A percentile compares a stretch with the other conserved stretches of the same genome.
Evolutionary conservation across 92 coral and sea anemone species (phyloP).

Genomic region (Epizoanthus scotinus): DNA sequence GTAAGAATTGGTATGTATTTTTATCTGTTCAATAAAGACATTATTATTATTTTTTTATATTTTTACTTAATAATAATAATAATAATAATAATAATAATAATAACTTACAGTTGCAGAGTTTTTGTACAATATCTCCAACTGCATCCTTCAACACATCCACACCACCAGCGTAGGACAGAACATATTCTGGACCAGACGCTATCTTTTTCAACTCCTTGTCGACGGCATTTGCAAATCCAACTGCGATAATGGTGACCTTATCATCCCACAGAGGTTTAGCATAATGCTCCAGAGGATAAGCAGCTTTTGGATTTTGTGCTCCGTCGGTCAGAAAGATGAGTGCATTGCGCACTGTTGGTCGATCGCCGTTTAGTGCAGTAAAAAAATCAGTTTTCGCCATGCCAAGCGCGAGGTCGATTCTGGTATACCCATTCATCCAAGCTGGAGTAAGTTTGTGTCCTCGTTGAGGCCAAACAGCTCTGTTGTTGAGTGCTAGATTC

Average conservation of each 20-base stretch:
- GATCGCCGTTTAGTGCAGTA: constrained; percentile 2
- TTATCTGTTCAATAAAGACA: too few species aligned
- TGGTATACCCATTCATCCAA: constrained; percentile 18
- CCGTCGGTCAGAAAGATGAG: constrained; percentile 34
- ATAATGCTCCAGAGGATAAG: background rate
- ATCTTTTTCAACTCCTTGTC: background rate
- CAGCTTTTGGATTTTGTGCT: background rate
- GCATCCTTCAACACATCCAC: constrained; percentile 19
- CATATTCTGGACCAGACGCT: background rate
- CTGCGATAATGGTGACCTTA: background rate
- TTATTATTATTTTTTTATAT: too few species aligned
- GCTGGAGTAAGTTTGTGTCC: background rate
- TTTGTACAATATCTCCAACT: constrained; percentile 8
- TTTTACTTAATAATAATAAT: background rate
- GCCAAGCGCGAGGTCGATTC: background rate
- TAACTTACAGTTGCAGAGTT: constrained; percentile 35
- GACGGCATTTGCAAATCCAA: constrained; percentile 4
- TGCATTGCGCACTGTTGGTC: constrained; percentile 16
- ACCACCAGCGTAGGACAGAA: constrained; percentile 10
- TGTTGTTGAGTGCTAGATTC: background rate
- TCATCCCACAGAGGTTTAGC: constrained; percentile 3
- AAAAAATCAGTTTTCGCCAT: background rate
- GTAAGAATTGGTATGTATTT: too few species aligned
- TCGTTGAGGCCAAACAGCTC: background rate
- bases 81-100: too few species aligned